Evolutionary conservation across 2,113 vertebrate genomes (phyloP).

Genomic region (Brevimyrus niger): DNA sequence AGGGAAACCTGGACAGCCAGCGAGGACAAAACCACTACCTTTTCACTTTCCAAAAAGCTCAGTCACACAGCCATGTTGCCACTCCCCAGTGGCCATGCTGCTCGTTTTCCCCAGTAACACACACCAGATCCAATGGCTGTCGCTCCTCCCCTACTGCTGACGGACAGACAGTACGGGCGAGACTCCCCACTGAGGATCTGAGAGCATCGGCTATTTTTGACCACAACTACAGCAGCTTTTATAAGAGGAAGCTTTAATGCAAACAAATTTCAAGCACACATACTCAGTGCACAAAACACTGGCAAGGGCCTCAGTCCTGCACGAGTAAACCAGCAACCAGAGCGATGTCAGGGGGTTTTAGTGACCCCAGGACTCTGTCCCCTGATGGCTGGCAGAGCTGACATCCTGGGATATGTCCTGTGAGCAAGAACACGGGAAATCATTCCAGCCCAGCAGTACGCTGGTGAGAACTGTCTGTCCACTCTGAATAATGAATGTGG

Average conservation of each 20-base stretch:
- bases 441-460: not conserved
- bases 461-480: slow-evolving; percentile 11
- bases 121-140: not conserved
- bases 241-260: not conserved
- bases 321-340: not conserved
- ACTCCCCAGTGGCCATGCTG: not conserved
- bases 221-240: slow-evolving; percentile 2
- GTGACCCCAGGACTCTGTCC: not conserved
- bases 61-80: not conserved
- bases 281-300: not conserved
- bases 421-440: not conserved
- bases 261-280: not conserved
- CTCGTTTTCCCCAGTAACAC: not conserved
- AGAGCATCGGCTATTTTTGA: not conserved
- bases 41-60: not conserved
- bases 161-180: not conserved
- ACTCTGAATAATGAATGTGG: slow-evolving; percentile 14
- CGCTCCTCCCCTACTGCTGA: not conserved
- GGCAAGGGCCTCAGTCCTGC: not conserved
- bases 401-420: not conserved
- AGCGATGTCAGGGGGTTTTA: not conserved
- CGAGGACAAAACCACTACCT: not conserved
- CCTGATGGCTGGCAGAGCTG: not conserved
- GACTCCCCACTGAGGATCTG: not conserved
- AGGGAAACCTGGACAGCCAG: not conserved